Conservation (phyloP, 2,888 invertebrate genomes). For the Augochlorella aurata region DNA sequence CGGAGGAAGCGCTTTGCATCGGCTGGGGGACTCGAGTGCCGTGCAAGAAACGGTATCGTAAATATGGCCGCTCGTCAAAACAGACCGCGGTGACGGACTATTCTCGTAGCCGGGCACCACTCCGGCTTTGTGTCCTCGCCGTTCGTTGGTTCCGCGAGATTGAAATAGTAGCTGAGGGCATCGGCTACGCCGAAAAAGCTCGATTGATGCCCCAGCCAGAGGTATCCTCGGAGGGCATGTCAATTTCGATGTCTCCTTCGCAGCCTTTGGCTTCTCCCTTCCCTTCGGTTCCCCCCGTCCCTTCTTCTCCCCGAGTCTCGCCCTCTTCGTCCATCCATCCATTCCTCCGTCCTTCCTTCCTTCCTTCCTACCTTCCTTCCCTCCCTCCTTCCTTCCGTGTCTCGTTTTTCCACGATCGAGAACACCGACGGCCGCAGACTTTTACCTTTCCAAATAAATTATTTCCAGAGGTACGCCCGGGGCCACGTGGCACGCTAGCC, state of each 20-base stretch:
- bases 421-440: conserved; percentile 5
- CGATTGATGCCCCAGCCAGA: conserved; percentile 57
- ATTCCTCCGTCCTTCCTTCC: neutral
- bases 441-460: conserved; percentile 39
- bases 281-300: neutral
- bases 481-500: conserved; percentile 27
- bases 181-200: conserved; percentile 46
- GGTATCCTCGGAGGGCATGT: conserved; percentile 57
- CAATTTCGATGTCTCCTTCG: conserved; percentile 56
- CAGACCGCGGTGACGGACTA: conserved; percentile 29
- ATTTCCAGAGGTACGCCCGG: conserved; percentile 25
- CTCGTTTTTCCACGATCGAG: conserved; percentile 34
- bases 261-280: neutral
- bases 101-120: conserved; percentile 23
- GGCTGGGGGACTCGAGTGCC: neutral
- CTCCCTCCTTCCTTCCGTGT: neutral
- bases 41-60: conserved; percentile 27
- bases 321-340: neutral
- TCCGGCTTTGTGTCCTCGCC: conserved; percentile 20
- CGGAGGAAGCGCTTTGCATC: conserved; percentile 27
- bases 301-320: neutral
- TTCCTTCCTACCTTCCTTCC: conserved; percentile 15
- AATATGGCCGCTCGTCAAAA: conserved; percentile 46
- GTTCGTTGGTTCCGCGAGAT: conserved; percentile 23
- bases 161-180: conserved; percentile 59